Evolutionary conservation across 2,797 vertebrate genomes (phyloP).

Genomic region (Ceyx erithaca): DNA sequence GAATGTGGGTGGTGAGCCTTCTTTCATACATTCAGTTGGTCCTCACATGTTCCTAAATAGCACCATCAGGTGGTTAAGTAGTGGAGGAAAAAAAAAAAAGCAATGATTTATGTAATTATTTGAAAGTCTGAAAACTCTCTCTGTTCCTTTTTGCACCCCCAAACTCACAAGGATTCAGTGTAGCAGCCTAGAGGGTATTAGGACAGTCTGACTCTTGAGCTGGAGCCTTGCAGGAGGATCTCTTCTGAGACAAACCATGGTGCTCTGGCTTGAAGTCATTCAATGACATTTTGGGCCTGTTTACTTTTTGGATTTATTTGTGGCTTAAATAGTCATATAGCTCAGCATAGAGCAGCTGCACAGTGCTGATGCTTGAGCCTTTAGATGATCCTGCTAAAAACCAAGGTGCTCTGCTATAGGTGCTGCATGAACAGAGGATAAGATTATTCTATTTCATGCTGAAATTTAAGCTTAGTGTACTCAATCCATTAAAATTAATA

Average conservation of each 20-base stretch:
- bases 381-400: neutral
- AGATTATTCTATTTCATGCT: neutral
- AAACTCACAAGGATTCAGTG: neutral
- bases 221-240: neutral
- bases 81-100: neutral
- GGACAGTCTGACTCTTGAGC: neutral
- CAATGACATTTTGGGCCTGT: neutral
- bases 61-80: neutral
- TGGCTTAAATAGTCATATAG: neutral
- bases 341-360: neutral
- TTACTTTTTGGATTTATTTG: neutral
- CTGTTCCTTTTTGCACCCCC: neutral
- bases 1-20: neutral
- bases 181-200: accelerated
- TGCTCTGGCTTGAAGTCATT: neutral
- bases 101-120: accelerated
- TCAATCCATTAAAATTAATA: neutral
- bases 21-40: neutral
- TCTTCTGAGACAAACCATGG: neutral
- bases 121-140: neutral
- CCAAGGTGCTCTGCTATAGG: neutral
- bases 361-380: neutral
- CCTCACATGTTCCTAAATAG: neutral
- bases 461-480: neutral
- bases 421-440: neutral